Conservation (phyloP, 2,888 invertebrate species). For the Brachynemurus nebulosus region DNA sequence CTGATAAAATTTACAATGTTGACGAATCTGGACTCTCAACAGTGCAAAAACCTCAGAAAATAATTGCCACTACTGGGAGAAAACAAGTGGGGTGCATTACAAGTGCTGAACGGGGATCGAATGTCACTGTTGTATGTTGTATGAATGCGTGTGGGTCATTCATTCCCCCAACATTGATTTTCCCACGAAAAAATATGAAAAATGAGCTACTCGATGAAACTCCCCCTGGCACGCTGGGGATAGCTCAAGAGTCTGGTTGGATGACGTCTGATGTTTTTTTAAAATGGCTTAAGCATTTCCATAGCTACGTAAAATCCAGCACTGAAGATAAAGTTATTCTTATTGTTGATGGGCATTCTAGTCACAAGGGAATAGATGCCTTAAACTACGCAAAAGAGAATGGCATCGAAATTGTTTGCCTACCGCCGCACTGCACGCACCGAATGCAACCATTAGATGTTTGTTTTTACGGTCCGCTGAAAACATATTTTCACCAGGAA, state of each 20-base stretch:
- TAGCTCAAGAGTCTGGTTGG: no score
- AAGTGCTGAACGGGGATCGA: slow-evolving; percentile 26
- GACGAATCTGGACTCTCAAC: slow-evolving; percentile 31
- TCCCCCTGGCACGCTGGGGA: slow-evolving; percentile 24
- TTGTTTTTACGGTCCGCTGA: slow-evolving; percentile 18
- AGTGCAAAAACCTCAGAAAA: slow-evolving; percentile 27
- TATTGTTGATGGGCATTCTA: slow-evolving; percentile 23
- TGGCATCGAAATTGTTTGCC: slow-evolving; percentile 19
- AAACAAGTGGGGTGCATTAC: slow-evolving; percentile 29
- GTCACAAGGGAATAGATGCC: slow-evolving; percentile 16
- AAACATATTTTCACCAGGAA: slow-evolving; percentile 20
- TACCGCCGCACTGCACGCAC: slow-evolving; percentile 25
- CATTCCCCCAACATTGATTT: slow-evolving; percentile 27
- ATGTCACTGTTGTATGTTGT: slow-evolving; percentile 25
- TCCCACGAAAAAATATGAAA: slow-evolving; percentile 22
- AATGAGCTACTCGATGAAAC: slow-evolving; percentile 24
- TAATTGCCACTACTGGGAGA: slow-evolving; percentile 25
- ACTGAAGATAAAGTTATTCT: slow-evolving; percentile 22
- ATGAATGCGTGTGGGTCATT: slow-evolving; percentile 24
- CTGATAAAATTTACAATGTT: slow-evolving; percentile 29
- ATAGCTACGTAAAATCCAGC: slow-evolving; percentile 20
- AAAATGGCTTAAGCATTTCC: slow-evolving; percentile 21
- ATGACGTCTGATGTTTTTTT: slow-evolving; percentile 17
- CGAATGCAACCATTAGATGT: slow-evolving; percentile 21
- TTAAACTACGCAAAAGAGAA: slow-evolving; percentile 14